Base-by-base conservation (phyloP, 2,888 invertebrate species). In the Nezara viridula region DNA sequence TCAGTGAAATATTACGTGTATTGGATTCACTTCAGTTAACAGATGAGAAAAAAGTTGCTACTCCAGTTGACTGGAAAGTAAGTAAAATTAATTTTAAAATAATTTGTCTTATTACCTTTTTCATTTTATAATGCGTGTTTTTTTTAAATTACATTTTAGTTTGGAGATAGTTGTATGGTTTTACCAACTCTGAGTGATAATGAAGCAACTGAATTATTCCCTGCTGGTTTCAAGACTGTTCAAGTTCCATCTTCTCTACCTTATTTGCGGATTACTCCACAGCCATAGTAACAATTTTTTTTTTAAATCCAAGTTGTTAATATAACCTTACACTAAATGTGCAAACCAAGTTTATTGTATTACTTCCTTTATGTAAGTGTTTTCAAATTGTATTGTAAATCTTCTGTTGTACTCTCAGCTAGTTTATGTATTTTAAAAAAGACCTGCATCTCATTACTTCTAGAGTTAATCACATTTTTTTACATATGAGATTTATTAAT, bases 41-140 rank as follows among this genome's bases (percentile, higher is more conserved):
- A 21, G 96, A 97, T 90, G 95, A 94, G 86, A 95, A 96, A 90
- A 96, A 96, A 93, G 96, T 99, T 2, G 98, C 98, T 9, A 98
- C 98, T 2, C 98, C 98, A 32, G 98, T 95, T 24, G 96, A 98
- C 92, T 98, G 98, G 98, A 95, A 96, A 95, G 96, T 97, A 92
- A 92, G 91, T 81, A 32, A n/a, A 44, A n/a, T 32, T 21, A 73
- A 37, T 37, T 37, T 21, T 9, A 2, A 73, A 37, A 73, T 73
- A 73, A 21, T 37, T 73, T 32, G 7, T 6, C 19, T 73, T 73
- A 73, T 37, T 73, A 12, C 10, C 27, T 27, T 32, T 37, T 4
- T 37, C 2, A 37, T 73, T 73, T 37, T 5, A n/a, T n/a, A n/a
- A n/a, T 37, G 21, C 14, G 0, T 55, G 10, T 86, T 89, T 21